Evolutionary conservation across 2,113 vertebrate species (phyloP).

Genomic region (Carettochelys insculpta): DNA sequence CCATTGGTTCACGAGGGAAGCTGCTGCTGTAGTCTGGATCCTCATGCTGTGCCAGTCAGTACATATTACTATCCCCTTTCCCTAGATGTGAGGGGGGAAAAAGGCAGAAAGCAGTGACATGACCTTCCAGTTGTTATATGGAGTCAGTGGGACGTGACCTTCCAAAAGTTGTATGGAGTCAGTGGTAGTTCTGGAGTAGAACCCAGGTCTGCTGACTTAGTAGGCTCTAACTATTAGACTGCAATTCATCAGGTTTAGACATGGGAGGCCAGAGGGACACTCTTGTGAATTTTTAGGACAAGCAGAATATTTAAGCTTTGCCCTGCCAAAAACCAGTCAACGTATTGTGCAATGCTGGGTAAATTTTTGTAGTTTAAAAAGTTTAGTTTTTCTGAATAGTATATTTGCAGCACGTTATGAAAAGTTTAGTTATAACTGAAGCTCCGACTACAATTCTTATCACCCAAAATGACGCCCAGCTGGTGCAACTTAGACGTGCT

Average conservation of each 20-base stretch:
- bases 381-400: conserved; percentile 37
- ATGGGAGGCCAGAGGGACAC: neutral
- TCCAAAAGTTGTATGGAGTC: neutral
- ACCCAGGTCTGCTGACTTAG: neutral
- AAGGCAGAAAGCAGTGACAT: too few species aligned
- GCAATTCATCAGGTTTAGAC: neutral
- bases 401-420: conserved; percentile 58
- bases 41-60: neutral
- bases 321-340: conserved; percentile 8
- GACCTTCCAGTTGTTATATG: too few species aligned
- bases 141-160: too few species aligned
- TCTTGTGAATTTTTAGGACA: neutral
- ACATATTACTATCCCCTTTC: neutral
- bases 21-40: neutral
- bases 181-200: neutral
- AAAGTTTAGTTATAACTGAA: conserved; percentile 37
- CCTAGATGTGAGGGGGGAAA: too few species aligned
- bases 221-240: neutral
- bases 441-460: conserved; percentile 26
- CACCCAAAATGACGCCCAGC: neutral
- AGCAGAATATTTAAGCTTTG: neutral
- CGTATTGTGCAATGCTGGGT: conserved; percentile 1
- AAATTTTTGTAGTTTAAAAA: conserved; percentile 24
- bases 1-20: neutral
- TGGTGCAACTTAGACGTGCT: conserved; percentile 42